A percentile compares a stretch with the other conserved stretches of the same genome.
Conservation (phyloP, 2,888 invertebrate genomes). For the Carterocephalus palaemon region DNA sequence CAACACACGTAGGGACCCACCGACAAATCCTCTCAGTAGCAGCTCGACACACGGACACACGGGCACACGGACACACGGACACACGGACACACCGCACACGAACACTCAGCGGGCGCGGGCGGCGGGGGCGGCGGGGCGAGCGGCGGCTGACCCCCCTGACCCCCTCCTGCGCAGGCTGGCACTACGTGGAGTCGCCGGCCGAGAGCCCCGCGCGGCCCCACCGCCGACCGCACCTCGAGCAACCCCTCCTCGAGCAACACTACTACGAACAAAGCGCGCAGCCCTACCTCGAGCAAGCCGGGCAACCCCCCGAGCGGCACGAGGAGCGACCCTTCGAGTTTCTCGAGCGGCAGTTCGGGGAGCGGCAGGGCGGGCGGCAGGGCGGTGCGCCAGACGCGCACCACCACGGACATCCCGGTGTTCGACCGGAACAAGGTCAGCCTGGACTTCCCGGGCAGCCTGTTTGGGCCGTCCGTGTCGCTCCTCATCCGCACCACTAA, state of each 20-base stretch:
- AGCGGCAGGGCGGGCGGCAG: constrained; percentile 29
- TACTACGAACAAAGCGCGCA: neutral
- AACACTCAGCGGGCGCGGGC: neutral
- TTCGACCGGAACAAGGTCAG: constrained; percentile 83
- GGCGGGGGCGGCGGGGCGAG: neutral
- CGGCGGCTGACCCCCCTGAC: constrained; percentile 27
- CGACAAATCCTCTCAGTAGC: neutral
- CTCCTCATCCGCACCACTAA: constrained; percentile 83
- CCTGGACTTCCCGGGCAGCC: constrained; percentile 81
- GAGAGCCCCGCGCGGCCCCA: constrained; percentile 23
- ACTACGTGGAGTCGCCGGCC: constrained; percentile 52
- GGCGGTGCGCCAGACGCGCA: constrained; percentile 49
- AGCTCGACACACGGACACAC: neutral
- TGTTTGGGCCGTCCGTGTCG: constrained; percentile 83
- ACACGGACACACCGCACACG: no score
- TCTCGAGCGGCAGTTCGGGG: constrained; percentile 29
- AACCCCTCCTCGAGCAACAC: neutral
- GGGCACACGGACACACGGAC: neutral
- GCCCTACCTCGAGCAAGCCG: no score
- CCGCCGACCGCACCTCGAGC: constrained; percentile 5
- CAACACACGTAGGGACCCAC: neutral
- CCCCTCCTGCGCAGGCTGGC: constrained; percentile 49
- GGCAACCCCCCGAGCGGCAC: constrained; percentile 2
- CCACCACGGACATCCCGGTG: constrained; percentile 77
- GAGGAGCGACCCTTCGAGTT: constrained; percentile 28